Base-by-base conservation (phyloP, 2,797 vertebrate species). In the Oryzias dopingdopingensis region DNA sequence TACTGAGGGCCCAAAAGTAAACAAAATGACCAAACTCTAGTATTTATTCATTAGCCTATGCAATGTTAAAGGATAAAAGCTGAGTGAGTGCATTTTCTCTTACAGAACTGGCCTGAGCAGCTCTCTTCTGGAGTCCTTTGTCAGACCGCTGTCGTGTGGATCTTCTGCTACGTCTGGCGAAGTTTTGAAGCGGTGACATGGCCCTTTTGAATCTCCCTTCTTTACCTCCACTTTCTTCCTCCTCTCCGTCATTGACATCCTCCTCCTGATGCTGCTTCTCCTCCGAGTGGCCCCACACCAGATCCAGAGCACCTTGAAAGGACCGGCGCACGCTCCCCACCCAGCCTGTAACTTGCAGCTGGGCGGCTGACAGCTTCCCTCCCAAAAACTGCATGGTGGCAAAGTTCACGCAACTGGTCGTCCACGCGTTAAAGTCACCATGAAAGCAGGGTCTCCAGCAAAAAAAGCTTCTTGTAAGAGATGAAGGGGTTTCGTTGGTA, bases 311-410 rank as follows among this genome's bases (percentile, higher is more conserved):
- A 46, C 92, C 95, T 82, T 95, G 95, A 56, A 96, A 72, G 64
- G 95, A 97, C 69, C 92, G 90, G 4, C 93, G 88, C 74, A 95
- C 79, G 0, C 89, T 92, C 48, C 93, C 94, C 89, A 94, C 86
- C 95, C 93, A 96, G 62, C 94, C 93, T 5, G 88, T 86, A 88
- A 96, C 86, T 79, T 96, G 95, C 57, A 86, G 91, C 81, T 95
- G 94, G 54, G 93, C 94, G 43, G 94, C 91, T 0, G 92, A 90
- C 76, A 96, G 90, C 61, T 95, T 96, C 73, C 94, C 93, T 59
- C 93, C 94, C 45, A 96, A 92, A 87, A 94, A 96, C 85, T 96
- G 94, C 95, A 96, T 96, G 57, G 56, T 64, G 52, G 48, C 67
- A 49, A 65, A 59, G 59, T 72, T 81, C 73, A 78, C 56, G 24